These are phyloP conservation scores for Neosilurus hyrtlii DNA, from an alignment of 2,797 vertebrate genomes.

Conservation along the genomic window DNA sequence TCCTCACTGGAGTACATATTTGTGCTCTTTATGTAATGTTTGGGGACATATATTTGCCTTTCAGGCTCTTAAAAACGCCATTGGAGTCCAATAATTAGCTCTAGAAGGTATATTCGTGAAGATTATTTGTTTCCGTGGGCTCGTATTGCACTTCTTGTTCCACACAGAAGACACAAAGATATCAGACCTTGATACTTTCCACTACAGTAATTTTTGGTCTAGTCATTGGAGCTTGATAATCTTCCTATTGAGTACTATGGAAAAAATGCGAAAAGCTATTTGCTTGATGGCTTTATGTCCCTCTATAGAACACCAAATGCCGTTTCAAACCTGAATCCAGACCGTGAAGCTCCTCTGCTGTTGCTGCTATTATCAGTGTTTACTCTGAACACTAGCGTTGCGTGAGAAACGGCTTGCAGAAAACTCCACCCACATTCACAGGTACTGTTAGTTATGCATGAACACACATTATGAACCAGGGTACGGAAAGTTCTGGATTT, in stretches of 20 bases:
- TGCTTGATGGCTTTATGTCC: not conserved
- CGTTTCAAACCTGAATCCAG: not conserved
- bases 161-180: too few relatives aligned
- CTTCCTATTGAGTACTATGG: not conserved
- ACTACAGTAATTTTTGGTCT: not conserved
- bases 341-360: not conserved
- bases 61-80: too few relatives aligned
- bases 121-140: too few relatives aligned
- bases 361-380: slow-evolving; percentile 13
- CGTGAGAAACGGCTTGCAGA: not conserved
- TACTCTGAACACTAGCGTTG: not conserved
- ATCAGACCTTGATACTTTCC: not conserved
- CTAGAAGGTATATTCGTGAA: too few relatives aligned
- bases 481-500: not conserved
- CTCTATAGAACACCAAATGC: not conserved
- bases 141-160: too few relatives aligned
- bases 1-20: too few relatives aligned
- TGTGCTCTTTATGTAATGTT: too few relatives aligned
- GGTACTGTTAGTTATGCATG: slow-evolving; percentile 10
- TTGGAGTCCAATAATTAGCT: too few relatives aligned
- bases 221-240: not conserved
- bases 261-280: not conserved
- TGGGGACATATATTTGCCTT: too few relatives aligned
- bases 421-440: slow-evolving; percentile 23
- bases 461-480: slow-evolving; percentile 4